phyloP scores from a whole-genome alignment of 92 coral and sea anemone species.

The Hydrozoanthus gracilis region DNA sequence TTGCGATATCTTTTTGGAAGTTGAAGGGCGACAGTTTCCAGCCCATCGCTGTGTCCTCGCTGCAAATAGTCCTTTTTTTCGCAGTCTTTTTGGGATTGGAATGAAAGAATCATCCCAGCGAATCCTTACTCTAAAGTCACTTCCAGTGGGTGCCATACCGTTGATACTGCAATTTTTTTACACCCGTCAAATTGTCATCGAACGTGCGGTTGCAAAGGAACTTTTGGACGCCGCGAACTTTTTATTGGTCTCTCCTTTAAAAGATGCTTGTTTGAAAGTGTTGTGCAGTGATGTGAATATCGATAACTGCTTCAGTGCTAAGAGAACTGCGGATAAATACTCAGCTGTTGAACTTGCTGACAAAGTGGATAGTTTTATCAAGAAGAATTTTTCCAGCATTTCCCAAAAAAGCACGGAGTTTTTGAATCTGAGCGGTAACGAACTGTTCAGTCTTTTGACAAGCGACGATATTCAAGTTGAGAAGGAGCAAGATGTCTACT shows the following conservation, averaged over 20 bases:
- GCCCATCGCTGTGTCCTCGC: slow-evolving; percentile 42
- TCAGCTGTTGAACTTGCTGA: slow-evolving; percentile 39
- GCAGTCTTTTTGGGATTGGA: slow-evolving; percentile 38
- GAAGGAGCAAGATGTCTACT: slow-evolving; percentile 28
- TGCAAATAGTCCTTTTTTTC: slow-evolving; percentile 43
- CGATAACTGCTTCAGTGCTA: slow-evolving; percentile 40
- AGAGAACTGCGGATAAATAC: slow-evolving; percentile 45
- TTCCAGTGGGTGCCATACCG: slow-evolving; percentile 22
- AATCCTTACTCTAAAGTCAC: slow-evolving; percentile 14
- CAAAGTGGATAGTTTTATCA: slow-evolving; percentile 42
- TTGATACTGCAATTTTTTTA: slow-evolving; percentile 40
- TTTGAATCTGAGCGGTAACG: slow-evolving; percentile 41
- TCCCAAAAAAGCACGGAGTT: slow-evolving; percentile 30
- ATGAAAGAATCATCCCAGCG: slow-evolving; percentile 42
- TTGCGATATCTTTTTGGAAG: slow-evolving; percentile 43
- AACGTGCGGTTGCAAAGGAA: slow-evolving; percentile 28
- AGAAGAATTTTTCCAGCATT: slow-evolving; percentile 31
- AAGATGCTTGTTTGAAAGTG: slow-evolving; percentile 42
- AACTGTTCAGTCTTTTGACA: slow-evolving; percentile 20
- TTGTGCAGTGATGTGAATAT: slow-evolving; percentile 38
- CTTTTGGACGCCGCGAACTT: slow-evolving; percentile 32
- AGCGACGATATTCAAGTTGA: slow-evolving; percentile 42
- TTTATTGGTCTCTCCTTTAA: slow-evolving; percentile 34
- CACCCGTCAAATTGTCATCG: slow-evolving; percentile 40
- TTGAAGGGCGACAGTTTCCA: slow-evolving; percentile 25